Evolutionary conservation across 2,888 invertebrate species (phyloP), one percentile per base, ranked within the genome.

Genomic region (Cinara cedri): DNA sequence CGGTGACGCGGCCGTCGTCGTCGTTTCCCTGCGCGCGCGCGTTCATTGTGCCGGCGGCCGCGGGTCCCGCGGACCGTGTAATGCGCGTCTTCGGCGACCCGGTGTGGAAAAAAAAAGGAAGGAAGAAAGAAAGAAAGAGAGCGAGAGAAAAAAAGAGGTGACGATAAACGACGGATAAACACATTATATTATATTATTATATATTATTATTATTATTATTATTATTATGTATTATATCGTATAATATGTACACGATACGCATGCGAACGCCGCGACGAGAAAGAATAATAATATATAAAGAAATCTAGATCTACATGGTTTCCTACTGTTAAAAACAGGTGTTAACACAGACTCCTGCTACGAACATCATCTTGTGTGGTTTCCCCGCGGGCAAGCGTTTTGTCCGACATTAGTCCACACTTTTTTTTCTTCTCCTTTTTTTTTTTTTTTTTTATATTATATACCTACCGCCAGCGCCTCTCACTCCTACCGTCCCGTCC

Each of bases 311-410:
- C 78, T 51, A 42, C 68, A 55, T 44, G 78, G 78, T 78, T 65
- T 68, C 68, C 68, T 78, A 78, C 78, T 70, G 78, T 78, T 60
- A 70, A 60, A 76, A 78, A 78, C 78, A 78, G 78, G 78, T 78
- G 78, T 78, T 74, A 74, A 74, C 74, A 63, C 74, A 54, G 54
- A 78, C 68, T 57, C 66, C 55, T 34, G 49, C 57, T 46, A 46
- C 9, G 51, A 68, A 78, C 66, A 60, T 78, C 78, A 70, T 78
- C 78, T 78, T 78, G 78, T 78, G 78, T 78, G 78, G 78, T 78
- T 78, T 70, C 49, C 57, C 66, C 66, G 46, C 66, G 34, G 66
- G 66, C 55, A 19, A 42, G 49, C 55, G 66, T 76, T 68, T 78
- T 60, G 78, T 78, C 49, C 68, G 34, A 70, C 68, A 70, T 68